Conservation (phyloP, 2,797 vertebrate genomes). For the Malurus splendens region DNA sequence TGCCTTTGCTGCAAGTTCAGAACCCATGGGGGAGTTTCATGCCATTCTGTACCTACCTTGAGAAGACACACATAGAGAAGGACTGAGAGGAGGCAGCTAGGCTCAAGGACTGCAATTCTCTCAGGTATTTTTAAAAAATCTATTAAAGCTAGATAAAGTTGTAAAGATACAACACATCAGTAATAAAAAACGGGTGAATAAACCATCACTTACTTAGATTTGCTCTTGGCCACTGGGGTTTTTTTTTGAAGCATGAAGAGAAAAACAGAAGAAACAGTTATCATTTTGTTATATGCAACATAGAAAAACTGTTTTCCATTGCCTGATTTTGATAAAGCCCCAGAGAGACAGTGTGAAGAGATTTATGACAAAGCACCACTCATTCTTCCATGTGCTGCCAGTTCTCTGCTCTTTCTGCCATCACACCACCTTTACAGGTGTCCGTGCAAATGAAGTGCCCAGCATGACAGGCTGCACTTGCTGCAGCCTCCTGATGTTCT, state of each 20-base stretch:
- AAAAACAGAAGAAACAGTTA: constrained; percentile 20
- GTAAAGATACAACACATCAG: not conserved
- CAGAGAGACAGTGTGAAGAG: rapidly evolving
- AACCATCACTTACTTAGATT: constrained; percentile 89
- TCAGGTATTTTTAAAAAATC: not conserved
- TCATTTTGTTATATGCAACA: not conserved
- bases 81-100: not conserved
- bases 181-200: not conserved
- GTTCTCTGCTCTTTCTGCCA: not conserved
- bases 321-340: not conserved
- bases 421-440: rapidly evolving
- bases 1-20: not conserved
- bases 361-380: not conserved
- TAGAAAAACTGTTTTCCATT: not conserved
- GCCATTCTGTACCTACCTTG: not conserved
- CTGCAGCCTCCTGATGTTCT: not conserved
- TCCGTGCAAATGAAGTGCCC: not conserved
- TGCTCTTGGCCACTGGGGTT: constrained; percentile 86
- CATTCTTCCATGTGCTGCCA: not conserved
- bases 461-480: not conserved
- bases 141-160: not conserved
- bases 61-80: not conserved
- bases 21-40: not conserved
- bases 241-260: constrained; percentile 22
- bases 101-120: not conserved